Conservation (phyloP, 2,888 invertebrate species). For the Carabus problematicus region DNA sequence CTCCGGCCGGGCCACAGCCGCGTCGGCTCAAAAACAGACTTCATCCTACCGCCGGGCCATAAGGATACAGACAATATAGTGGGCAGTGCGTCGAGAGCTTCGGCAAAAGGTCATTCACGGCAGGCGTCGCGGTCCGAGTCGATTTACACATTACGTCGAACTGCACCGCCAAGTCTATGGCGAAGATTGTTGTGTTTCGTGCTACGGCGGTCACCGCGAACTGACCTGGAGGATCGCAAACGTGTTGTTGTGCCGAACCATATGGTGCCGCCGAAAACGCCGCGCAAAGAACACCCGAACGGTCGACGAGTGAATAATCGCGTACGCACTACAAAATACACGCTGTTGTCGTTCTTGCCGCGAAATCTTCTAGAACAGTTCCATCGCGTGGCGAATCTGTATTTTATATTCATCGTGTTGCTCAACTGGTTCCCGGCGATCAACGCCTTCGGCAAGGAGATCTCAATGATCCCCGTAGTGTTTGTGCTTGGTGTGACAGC, state of each 20-base stretch:
- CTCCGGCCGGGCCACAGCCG: slow-evolving; percentile 75
- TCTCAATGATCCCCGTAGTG: slow-evolving; percentile 93
- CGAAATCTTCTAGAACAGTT: slow-evolving; percentile 97
- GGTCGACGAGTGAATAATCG: slow-evolving; percentile 82
- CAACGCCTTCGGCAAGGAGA: slow-evolving; percentile 94
- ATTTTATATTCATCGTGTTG: slow-evolving; percentile 95
- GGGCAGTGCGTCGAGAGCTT: slow-evolving; percentile 57
- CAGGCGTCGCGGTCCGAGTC: slow-evolving; percentile 90
- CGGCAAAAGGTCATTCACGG: slow-evolving; percentile 77
- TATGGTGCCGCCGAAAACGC: slow-evolving; percentile 81
- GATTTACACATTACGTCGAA: slow-evolving; percentile 84
- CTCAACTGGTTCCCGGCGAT: slow-evolving; percentile 96
- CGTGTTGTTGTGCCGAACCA: slow-evolving; percentile 85
- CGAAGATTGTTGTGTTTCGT: slow-evolving; percentile 69
- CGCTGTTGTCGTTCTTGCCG: slow-evolving; percentile 90
- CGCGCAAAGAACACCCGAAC: slow-evolving; percentile 82
- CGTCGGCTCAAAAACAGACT: slow-evolving; percentile 86
- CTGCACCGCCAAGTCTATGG: slow-evolving; percentile 76
- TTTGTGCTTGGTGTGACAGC: slow-evolving; percentile 95
- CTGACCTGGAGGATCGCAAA: slow-evolving; percentile 66
- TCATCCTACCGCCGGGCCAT: slow-evolving; percentile 86
- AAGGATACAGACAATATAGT: slow-evolving; percentile 65
- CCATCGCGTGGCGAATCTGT: slow-evolving; percentile 96
- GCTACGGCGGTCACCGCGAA: slow-evolving; percentile 64
- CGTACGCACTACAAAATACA: slow-evolving; percentile 95